Evolutionary conservation across 2,113 vertebrate genomes (phyloP).

Genomic region (Lamprologus sp.): DNA sequence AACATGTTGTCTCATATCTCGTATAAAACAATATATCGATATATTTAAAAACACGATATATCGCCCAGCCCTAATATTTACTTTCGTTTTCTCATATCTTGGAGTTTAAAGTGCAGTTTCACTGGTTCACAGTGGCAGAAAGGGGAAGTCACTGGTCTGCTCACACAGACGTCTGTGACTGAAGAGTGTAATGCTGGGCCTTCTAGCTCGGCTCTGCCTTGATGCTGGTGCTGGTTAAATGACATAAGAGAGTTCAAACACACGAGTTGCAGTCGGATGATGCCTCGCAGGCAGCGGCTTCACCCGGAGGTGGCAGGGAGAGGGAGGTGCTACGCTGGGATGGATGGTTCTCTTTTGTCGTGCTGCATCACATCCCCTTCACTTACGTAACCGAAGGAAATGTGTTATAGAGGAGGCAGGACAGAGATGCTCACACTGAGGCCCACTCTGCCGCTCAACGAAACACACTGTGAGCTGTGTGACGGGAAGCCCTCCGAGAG

Average conservation of each 20-base stretch:
- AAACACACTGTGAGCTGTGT: neutral
- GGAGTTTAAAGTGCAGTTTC: neutral
- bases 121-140: neutral
- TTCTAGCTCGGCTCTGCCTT: neutral
- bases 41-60: neutral
- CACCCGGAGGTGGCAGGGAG: neutral
- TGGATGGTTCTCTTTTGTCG: neutral
- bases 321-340: neutral
- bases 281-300: neutral
- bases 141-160: neutral
- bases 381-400: neutral
- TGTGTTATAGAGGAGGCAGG: neutral
- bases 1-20: neutral
- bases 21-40: accelerated
- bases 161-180: neutral
- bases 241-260: neutral
- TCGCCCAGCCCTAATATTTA: neutral
- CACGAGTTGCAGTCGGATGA: neutral
- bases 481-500: neutral
- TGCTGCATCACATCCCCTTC: neutral
- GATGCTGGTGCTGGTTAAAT: neutral
- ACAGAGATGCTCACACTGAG: neutral
- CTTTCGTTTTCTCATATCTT: neutral
- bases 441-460: neutral
- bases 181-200: neutral